Evolutionary conservation across 2,113 vertebrate species (phyloP).

Genomic region (Tragelaphus scriptus): DNA sequence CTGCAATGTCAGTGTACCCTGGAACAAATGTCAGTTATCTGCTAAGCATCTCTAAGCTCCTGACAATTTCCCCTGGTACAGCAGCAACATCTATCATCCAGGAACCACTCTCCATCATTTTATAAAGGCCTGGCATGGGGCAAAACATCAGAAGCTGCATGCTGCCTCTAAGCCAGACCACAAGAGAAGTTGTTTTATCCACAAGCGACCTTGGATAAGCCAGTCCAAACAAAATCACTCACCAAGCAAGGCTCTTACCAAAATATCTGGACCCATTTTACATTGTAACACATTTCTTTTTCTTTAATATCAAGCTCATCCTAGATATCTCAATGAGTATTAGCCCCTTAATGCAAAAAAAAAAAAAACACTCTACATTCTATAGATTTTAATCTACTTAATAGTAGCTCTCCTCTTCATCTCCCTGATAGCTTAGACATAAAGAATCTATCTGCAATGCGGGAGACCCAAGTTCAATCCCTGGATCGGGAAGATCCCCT

Average conservation of each 20-base stretch:
- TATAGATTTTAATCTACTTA: not conserved
- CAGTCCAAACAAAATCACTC: not conserved
- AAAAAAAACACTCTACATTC: not conserved
- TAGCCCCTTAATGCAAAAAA: not conserved
- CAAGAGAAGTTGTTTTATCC: not conserved
- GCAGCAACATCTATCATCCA: not conserved
- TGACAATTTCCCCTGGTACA: not conserved
- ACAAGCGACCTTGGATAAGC: not conserved
- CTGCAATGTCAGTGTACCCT: not conserved
- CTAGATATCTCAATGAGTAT: not conserved
- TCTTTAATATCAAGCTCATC: not conserved
- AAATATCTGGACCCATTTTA: not conserved
- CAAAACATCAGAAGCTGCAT: not conserved
- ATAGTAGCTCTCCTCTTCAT: not conserved
- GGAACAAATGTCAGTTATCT: slow-evolving; percentile 20
- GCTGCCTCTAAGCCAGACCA: not conserved
- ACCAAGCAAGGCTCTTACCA: not conserved
- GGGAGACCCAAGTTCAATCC: not conserved
- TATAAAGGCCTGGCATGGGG: not conserved
- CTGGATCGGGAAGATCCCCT: not conserved
- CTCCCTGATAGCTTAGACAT: not conserved
- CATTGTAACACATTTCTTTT: not conserved
- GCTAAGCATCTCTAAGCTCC: not conserved
- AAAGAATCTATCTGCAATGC: not conserved
- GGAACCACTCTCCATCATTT: not conserved